Percentiles rank a stretch among this genome's conserved stretches.
Evolutionary conservation across 1,140 invertebrate species (phyloP).

Genomic region (Dendroctonus ponderosae): DNA sequence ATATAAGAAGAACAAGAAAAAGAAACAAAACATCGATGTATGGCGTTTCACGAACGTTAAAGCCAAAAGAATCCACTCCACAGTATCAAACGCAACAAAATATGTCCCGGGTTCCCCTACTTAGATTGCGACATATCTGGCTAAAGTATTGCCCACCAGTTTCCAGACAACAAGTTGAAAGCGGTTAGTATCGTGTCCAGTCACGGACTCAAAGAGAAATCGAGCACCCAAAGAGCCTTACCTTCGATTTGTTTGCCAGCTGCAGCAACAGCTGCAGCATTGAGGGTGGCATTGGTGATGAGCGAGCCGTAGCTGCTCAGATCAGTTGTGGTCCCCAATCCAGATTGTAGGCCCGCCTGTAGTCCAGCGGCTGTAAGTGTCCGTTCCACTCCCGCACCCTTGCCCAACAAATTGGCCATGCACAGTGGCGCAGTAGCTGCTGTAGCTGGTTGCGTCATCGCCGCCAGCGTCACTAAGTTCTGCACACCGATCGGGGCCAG

Average conservation of each 20-base stretch:
- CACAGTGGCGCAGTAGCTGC: constrained; percentile 59
- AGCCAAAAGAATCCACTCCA: too few species aligned
- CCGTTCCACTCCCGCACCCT: constrained; percentile 46
- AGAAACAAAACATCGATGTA: too few species aligned
- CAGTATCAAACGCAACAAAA: too few species aligned
- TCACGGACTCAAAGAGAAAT: too few species aligned
- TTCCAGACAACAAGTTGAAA: too few species aligned
- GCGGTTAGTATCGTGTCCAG: too few species aligned
- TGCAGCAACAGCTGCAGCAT: constrained; percentile 63
- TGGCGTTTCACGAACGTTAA: too few species aligned
- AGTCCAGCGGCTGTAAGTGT: constrained; percentile 42
- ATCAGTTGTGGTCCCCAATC: constrained; percentile 50
- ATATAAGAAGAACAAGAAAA: too few species aligned
- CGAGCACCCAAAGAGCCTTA: constrained; percentile 41
- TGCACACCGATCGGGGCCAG: constrained; percentile 83
- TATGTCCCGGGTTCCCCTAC: too few species aligned
- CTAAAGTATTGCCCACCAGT: too few species aligned
- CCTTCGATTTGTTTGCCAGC: constrained; percentile 84
- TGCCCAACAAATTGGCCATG: constrained; percentile 47
- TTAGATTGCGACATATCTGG: too few species aligned
- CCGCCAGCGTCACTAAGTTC: constrained; percentile 84
- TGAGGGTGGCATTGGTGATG: constrained; percentile 61
- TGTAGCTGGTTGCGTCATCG: constrained; percentile 74
- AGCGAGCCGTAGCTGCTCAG: constrained; percentile 54
- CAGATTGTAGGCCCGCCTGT: constrained; percentile 31